Percentiles rank a stretch among this genome's conserved stretches.
Evolutionary conservation across 2,113 vertebrate species (phyloP).

Genomic region (Litocranius walleri): DNA sequence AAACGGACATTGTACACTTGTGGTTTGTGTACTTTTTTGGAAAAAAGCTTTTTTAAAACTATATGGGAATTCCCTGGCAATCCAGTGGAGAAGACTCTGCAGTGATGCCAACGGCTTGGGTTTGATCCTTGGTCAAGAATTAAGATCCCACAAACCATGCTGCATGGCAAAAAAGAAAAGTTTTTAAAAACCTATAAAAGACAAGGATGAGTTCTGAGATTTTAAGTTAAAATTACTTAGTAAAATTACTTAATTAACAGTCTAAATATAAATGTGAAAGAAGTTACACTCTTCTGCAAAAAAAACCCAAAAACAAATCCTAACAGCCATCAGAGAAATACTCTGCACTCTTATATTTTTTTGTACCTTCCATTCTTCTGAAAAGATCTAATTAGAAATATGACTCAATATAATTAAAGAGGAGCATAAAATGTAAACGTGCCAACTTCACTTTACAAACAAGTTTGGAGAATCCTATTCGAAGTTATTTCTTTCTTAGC

Average conservation of each 20-base stretch:
- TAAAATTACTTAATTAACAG: background rate
- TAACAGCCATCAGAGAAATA: background rate
- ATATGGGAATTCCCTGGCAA: background rate
- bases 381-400: conserved; percentile 30
- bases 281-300: background rate
- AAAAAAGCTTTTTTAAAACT: background rate
- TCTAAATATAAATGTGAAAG: background rate
- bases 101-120: background rate
- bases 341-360: background rate
- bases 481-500: background rate
- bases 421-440: background rate
- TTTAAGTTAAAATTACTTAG: conserved; percentile 13
- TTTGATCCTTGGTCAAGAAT: background rate
- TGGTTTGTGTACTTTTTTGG: background rate
- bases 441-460: background rate
- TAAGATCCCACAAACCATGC: background rate
- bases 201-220: background rate
- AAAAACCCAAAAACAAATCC: background rate
- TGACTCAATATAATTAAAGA: background rate
- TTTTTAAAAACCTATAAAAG: background rate
- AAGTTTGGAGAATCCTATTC: background rate
- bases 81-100: background rate
- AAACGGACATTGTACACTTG: background rate
- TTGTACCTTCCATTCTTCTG: background rate
- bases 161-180: background rate